A percentile compares a stretch with the other conserved stretches of the same genome.
Conservation (phyloP, 2,888 invertebrate genomes). For the Lepidocyrtinus sp. region DNA sequence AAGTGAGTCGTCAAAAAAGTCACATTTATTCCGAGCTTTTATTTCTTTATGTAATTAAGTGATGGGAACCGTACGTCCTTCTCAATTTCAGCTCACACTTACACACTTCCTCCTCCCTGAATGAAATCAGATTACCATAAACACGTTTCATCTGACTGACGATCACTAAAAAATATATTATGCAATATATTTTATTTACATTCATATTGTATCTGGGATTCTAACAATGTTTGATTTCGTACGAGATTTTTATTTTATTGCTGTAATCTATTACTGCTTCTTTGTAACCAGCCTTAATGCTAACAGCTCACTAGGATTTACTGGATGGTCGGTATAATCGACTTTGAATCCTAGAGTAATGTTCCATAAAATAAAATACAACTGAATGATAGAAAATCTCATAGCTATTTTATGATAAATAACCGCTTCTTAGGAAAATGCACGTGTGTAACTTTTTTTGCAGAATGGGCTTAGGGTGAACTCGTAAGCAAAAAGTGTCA, state of each 20-base stretch:
- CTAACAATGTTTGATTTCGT: background rate
- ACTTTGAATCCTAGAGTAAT: slow-evolving; percentile 36
- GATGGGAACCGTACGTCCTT: slow-evolving; percentile 43
- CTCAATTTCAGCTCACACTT: slow-evolving; percentile 10
- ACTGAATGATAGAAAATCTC: background rate
- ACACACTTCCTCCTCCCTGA: slow-evolving; percentile 25
- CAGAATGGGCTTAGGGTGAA: too few relatives aligned
- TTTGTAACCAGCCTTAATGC: background rate
- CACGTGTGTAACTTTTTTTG: background rate
- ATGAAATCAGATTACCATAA: slow-evolving; percentile 39
- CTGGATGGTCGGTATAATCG: slow-evolving; percentile 43
- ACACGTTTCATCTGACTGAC: slow-evolving; percentile 36
- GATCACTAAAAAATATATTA: background rate
- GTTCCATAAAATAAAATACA: slow-evolving; percentile 26
- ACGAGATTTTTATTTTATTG: slow-evolving; percentile 43
- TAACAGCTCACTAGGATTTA: slow-evolving; percentile 30
- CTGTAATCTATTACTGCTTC: background rate
- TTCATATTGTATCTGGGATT: background rate
- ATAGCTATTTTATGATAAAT: slow-evolving; percentile 7
- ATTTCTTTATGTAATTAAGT: slow-evolving; percentile 36
- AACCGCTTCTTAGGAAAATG: background rate
- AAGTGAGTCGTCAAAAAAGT: background rate
- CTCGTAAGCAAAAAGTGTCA: slow-evolving; percentile 24
- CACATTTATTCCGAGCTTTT: background rate
- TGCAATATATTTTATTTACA: slow-evolving; percentile 4